Evolutionary conservation across 2,797 vertebrate species (phyloP), one percentile per base, ranked within the genome.

Genomic region (Pelodytes ibericus): DNA sequence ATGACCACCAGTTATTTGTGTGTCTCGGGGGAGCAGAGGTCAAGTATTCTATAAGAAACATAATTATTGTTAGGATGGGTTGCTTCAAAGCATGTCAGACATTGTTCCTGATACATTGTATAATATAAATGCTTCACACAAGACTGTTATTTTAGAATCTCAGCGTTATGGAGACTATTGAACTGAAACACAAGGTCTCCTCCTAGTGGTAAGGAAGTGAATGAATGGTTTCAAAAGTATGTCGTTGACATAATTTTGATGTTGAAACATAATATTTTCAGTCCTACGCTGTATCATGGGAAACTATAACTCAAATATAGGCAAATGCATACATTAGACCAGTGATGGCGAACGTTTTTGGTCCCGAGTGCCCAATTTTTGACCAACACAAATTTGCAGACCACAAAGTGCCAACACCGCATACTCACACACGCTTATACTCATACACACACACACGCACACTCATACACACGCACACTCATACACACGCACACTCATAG

Each of bases 51-150:
- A 79, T 71, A 79, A 68, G 71, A 63, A 79, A 69, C 63, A 70
- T 73, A 72, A 79, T 79, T 79, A 79, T 79, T 79, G 76, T 73
- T 73, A 73, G 71, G 76, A 73, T 72, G 70, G 67, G 76, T 49
- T 60, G 20, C 60, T 79, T 79, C 70, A 79, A 68, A 62, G 61
- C 18, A 73, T 79, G 76, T 79, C 76, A 79, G 57, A 79, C 41
- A 62, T 73, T 79, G 70, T 79, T 79, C 73, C 63, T 73, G 64
- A 79, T 79, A 71, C 76, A 73, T 79, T 79, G 63, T 79, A 44
- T 73, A 73, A 69, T 68, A 68, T 58, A 63, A 79, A 68, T 56
- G 63, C 41, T 60, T 73, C 49, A 57, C 69, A 22, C 29, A 61
- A 27, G 59, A 65, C 44, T 64, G 31, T 24, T 49, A 61, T 70